Evolutionary conservation across 2,888 invertebrate genomes (phyloP).

Genomic region (Gastrophysa polygoni): DNA sequence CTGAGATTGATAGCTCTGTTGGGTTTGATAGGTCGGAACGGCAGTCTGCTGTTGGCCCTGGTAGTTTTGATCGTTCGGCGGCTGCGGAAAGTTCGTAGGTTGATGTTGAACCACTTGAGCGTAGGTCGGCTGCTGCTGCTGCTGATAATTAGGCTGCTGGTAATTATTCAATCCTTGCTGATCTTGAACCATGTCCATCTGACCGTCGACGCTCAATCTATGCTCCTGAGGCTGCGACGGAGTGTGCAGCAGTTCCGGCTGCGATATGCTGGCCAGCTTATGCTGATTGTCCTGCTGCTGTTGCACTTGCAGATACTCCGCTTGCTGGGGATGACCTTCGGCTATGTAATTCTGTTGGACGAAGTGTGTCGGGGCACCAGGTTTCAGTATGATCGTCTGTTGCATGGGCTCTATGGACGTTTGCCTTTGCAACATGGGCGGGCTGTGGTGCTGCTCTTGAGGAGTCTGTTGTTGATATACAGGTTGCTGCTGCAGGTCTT

Average conservation of each 20-base stretch:
- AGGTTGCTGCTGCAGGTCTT: constrained; percentile 22
- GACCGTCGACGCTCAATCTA: constrained; percentile 53
- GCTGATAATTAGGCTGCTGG: constrained; percentile 37
- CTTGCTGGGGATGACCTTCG: constrained; percentile 55
- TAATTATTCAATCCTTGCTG: constrained; percentile 34
- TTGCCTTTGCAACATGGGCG: constrained; percentile 43
- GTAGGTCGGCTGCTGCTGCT: constrained; percentile 34
- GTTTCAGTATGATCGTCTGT: constrained; percentile 50
- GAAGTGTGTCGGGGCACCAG: constrained; percentile 49
- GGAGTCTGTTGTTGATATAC: constrained; percentile 28
- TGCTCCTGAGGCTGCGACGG: constrained; percentile 38
- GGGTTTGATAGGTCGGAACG: constrained; percentile 30
- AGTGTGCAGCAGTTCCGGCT: constrained; percentile 52
- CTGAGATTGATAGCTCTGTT: constrained; percentile 31
- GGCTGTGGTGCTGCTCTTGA: constrained; percentile 54
- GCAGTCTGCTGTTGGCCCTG: constrained; percentile 25
- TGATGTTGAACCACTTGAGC: constrained; percentile 34
- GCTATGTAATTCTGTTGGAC: constrained; percentile 50
- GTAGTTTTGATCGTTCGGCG: constrained; percentile 31
- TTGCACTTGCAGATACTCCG: constrained; percentile 46
- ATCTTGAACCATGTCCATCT: constrained; percentile 47
- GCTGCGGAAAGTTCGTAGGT: constrained; percentile 28
- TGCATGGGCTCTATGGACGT: constrained; percentile 49
- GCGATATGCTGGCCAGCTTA: constrained; percentile 53
- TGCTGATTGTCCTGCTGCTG: constrained; percentile 48